phyloP scores from a whole-genome alignment of 30 jellyfish, hydroid and myxozoan genomes.

The Chrysaora quinquecirrha region DNA sequence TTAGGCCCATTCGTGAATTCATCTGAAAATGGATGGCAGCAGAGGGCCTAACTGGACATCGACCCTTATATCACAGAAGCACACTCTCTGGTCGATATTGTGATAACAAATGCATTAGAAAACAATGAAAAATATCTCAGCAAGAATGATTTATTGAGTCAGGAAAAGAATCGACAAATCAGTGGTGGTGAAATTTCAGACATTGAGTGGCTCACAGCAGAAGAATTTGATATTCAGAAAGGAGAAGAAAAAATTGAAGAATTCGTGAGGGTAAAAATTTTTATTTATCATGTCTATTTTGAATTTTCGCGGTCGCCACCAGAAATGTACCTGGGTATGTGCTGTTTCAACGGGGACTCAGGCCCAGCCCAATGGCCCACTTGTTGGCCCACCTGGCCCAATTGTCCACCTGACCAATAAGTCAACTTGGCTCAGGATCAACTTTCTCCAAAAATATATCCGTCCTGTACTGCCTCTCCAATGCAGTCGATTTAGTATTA shows the following conservation, averaged over 20 bases:
- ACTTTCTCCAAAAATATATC: too few species aligned
- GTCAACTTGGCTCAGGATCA: not conserved
- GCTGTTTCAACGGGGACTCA: not conserved
- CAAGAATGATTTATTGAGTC: too few species aligned
- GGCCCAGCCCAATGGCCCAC: not conserved
- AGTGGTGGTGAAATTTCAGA: not conserved
- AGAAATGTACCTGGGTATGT: not conserved
- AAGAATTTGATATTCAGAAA: conserved; percentile 40
- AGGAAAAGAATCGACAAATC: not conserved
- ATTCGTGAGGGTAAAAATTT: conserved; percentile 22
- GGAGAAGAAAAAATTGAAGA: conserved; percentile 58
- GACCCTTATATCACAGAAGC: conserved; percentile 18
- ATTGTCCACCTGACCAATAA: not conserved
- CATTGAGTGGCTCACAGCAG: conserved; percentile 48
- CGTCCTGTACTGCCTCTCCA: too few species aligned
- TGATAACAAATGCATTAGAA: conserved; percentile 2
- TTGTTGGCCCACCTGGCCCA: too few species aligned
- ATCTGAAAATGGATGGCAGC: too few species aligned
- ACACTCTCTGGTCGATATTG: not conserved
- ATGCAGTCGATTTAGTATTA: too few species aligned
- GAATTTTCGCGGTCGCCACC: not conserved
- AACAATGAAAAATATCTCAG: conserved; percentile 9
- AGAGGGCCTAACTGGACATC: not conserved
- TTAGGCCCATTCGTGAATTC: too few species aligned
- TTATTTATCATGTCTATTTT: not conserved